Base-by-base conservation (phyloP, 2,888 invertebrate genomes). In the Drosophila nigricruria region DNA sequence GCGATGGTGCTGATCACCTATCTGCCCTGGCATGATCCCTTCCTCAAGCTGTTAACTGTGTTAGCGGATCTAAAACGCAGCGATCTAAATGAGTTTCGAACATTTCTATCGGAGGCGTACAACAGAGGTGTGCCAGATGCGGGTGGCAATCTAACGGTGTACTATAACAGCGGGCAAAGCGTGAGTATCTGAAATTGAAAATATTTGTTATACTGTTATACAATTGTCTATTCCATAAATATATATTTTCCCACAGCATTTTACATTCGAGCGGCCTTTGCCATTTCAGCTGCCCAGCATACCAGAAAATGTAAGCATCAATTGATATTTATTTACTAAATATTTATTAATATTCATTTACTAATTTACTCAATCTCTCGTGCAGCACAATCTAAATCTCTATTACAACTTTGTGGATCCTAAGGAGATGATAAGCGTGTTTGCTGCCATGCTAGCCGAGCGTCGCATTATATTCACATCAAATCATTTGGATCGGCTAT, bases 391-490 rank as follows among this genome's bases (percentile, higher is more conserved):
- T 93, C 94, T 99, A 84, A 98, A 97, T 74, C 98, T 99, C 92
- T 99, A 99, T 94, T 99, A 97, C 94, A 98, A 97, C 93, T 99
- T 99, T n/a, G 96, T 99, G 82, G 97, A 98, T 92, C 94, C 96
- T 57, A 96, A 96, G 91, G 98, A 98, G 91, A 99, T 99, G 99
- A 97, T 98, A 92, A 95, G 96, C 14, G 94, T 99, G 76, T 99
- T 99, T 94, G 98, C 98, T 27, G 98, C 99, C 43, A 96, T 99
- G 95, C 94, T 99, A 40, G 96, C 97, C 89, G 99, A 99, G 93
- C 94, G 99, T 58, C 94, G 99, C 50, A 97, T 99, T 70, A 96
- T 99, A 61, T 96, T 99, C 86, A 97, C 97, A 10, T 98, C 99
- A 1, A 95, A 96, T 74, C 97, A 97, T 91, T 94, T 99, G 74